phyloP scores from a whole-genome alignment of 1,140 invertebrate species.

The Euschistus heros region DNA sequence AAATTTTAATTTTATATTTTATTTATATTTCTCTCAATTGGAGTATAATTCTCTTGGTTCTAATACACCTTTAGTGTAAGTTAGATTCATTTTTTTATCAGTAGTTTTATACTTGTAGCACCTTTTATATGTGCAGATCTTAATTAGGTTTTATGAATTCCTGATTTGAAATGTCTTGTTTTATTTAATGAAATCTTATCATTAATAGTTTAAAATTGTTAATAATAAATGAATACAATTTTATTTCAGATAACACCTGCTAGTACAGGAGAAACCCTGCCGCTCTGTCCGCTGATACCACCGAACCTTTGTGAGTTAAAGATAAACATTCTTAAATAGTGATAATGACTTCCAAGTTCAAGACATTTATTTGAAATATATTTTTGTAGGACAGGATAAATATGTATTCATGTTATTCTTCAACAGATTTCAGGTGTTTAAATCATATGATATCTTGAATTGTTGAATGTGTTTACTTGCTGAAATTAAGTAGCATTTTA shows the following conservation, averaged over 20 bases:
- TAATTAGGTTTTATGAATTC: not conserved
- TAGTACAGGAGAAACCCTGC: conserved; percentile 17
- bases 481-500: too few relatives aligned
- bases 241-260: conserved; percentile 24
- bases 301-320: conserved; percentile 27
- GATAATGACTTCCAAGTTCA: too few relatives aligned
- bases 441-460: too few relatives aligned
- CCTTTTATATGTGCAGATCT: not conserved
- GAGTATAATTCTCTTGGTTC: too few relatives aligned
- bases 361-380: not conserved
- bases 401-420: not conserved
- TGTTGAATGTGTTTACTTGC: too few relatives aligned
- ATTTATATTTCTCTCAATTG: too few relatives aligned
- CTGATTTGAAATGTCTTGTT: not conserved
- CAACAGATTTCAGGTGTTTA: not conserved
- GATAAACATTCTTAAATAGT: too few relatives aligned
- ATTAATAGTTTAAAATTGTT: too few relatives aligned
- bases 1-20: too few relatives aligned
- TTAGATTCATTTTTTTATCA: too few relatives aligned
- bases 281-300: conserved; percentile 28
- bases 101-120: not conserved
- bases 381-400: not conserved
- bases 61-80: too few relatives aligned
- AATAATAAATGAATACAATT: not conserved
- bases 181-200: not conserved